Percentiles rank a stretch among this genome's conserved stretches.
phyloP scores from a whole-genome alignment of 2,797 vertebrate genomes.

The Sardinella longiceps region DNA sequence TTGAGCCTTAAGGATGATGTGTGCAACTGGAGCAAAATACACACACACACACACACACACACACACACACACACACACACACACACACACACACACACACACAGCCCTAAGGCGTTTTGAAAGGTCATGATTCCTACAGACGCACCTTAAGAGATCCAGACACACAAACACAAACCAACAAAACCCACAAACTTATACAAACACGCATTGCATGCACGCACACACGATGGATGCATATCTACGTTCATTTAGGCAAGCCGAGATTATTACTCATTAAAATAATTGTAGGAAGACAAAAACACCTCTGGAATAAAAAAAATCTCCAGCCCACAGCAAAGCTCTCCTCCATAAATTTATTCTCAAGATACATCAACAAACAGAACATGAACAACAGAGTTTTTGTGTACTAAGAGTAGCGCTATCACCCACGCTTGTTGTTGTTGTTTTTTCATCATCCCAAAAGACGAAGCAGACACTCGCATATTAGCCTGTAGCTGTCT shows the following conservation, averaged over 20 bases:
- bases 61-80: constrained; percentile 31
- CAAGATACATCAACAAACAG: constrained; percentile 10
- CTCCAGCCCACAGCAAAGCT: neutral
- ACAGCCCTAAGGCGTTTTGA: neutral
- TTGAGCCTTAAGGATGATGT: constrained; percentile 61
- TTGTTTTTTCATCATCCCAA: neutral
- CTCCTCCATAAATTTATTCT: constrained; percentile 17
- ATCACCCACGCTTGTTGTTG: neutral
- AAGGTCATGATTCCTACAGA: neutral
- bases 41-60: constrained; percentile 29
- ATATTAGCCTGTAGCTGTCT: neutral
- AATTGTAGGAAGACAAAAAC: neutral
- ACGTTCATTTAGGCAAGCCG: neutral
- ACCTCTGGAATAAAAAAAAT: neutral
- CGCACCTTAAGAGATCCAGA: neutral
- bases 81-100: constrained; percentile 30
- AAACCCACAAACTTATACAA: no score
- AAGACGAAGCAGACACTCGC: neutral
- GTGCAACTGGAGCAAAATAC: constrained; percentile 66
- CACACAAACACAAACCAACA: constrained; percentile 35
- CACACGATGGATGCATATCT: neutral
- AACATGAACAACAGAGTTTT: constrained; percentile 14
- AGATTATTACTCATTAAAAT: neutral
- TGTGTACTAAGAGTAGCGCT: neutral
- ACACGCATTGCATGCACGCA: constrained; percentile 45